These are phyloP conservation scores for Laothoe populi DNA, from an alignment of 2,888 invertebrate species.

Conservation along the genomic window DNA sequence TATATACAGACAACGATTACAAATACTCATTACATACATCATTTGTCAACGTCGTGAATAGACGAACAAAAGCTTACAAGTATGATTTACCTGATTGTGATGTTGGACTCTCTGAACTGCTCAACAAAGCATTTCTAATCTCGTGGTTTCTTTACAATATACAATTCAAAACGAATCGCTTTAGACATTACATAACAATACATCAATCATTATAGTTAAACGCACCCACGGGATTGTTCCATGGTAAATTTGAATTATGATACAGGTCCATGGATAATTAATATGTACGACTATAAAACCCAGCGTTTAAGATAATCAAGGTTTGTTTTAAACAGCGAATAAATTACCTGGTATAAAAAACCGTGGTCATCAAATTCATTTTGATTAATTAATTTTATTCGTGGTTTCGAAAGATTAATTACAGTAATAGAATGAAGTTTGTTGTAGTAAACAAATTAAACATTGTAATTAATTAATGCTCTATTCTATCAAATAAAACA, in stretches of 20 bases:
- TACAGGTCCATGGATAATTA: neutral
- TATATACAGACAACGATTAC: neutral
- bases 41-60: conserved; percentile 2
- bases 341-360: no score
- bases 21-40: neutral
- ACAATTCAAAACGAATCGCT: conserved; percentile 1
- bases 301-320: no score
- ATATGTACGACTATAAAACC: no score
- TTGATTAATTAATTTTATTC: no score
- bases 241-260: neutral
- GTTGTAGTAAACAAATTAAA: no score
- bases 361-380: no score
- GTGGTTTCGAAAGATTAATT: no score
- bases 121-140: conserved; percentile 13
- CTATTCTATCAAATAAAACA: neutral
- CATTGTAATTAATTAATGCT: no score
- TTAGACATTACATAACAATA: conserved; percentile 6
- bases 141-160: neutral
- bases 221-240: neutral
- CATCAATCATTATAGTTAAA: neutral
- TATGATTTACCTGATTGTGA: conserved; percentile 13
- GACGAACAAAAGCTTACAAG: conserved; percentile 10
- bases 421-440: no score
- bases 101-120: neutral
- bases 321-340: no score